A percentile compares a stretch with the other conserved stretches of the same genome.
phyloP scores from a whole-genome alignment of 2,113 vertebrate genomes.

The Triplophysa dalaica region DNA sequence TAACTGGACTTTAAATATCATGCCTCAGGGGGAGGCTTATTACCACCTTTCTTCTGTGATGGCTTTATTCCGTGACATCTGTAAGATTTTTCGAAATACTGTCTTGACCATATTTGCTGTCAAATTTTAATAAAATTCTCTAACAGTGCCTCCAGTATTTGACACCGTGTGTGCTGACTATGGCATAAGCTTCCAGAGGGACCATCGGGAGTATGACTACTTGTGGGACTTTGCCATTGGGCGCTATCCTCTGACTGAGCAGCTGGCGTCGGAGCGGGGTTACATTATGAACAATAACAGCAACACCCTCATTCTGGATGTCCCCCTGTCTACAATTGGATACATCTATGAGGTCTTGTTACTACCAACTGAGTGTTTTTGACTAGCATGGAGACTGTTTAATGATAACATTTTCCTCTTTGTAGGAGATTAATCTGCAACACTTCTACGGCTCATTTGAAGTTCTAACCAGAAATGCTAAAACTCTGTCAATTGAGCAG shows the following conservation, averaged over 20 bases:
- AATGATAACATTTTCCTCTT: neutral
- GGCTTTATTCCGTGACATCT: slow-evolving; percentile 42
- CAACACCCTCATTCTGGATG: slow-evolving; percentile 55
- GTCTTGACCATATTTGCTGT: neutral
- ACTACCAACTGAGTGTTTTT: too few relatives aligned
- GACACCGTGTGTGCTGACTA: slow-evolving; percentile 35
- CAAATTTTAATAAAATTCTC: neutral
- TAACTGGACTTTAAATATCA: slow-evolving; percentile 60
- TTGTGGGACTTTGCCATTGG: slow-evolving; percentile 62
- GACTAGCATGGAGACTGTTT: too few relatives aligned
- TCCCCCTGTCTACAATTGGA: slow-evolving; percentile 64
- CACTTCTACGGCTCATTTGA: slow-evolving; percentile 61
- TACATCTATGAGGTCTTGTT: slow-evolving; percentile 60
- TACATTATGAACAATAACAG: slow-evolving; percentile 64
- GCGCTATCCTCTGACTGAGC: slow-evolving; percentile 50
- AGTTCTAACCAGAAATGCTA: slow-evolving; percentile 44
- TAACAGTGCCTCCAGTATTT: slow-evolving; percentile 59
- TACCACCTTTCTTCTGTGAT: slow-evolving; percentile 25
- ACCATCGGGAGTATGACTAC: slow-evolving; percentile 49
- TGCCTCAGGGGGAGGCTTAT: slow-evolving; percentile 53
- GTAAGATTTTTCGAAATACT: slow-evolving; percentile 54
- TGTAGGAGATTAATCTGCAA: slow-evolving; percentile 56
- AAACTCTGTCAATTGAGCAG: slow-evolving; percentile 18
- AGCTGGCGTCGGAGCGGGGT: slow-evolving; percentile 58
- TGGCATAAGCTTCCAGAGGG: slow-evolving; percentile 61